Evolutionary conservation across 2,888 invertebrate genomes (phyloP).

Genomic region (Idaea aversata): DNA sequence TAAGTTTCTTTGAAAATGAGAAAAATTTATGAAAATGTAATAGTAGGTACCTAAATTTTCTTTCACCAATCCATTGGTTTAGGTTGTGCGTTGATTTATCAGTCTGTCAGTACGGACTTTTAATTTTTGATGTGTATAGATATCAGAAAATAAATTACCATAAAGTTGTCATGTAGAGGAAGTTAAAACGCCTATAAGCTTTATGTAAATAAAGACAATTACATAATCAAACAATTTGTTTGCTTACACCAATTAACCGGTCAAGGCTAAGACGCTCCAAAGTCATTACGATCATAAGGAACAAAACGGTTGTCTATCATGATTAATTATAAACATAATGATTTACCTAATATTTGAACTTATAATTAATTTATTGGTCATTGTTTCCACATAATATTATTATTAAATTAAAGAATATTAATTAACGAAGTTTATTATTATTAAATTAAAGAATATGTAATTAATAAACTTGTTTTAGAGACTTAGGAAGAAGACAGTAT

Average conservation of each 20-base stretch:
- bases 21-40: no score
- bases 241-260: not conserved
- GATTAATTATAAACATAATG: slow-evolving; percentile 21
- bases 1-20: no score
- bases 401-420: slow-evolving; percentile 13
- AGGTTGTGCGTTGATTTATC: no score
- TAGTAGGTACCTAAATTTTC: no score
- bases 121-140: no score
- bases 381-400: slow-evolving; percentile 5
- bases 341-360: slow-evolving; percentile 11
- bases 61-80: no score
- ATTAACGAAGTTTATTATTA: slow-evolving; percentile 15
- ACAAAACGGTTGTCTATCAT: slow-evolving; percentile 29
- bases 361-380: slow-evolving; percentile 6
- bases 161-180: not conserved
- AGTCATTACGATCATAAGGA: slow-evolving; percentile 39
- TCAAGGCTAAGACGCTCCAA: slow-evolving; percentile 17
- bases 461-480: slow-evolving; percentile 21
- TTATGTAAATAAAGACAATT: slow-evolving; percentile 7
- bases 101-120: no score
- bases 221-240: not conserved
- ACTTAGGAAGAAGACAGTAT: slow-evolving; percentile 30
- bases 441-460: slow-evolving; percentile 13
- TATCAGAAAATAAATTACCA: no score
- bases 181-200: not conserved